Evolutionary conservation across 2,888 invertebrate species (phyloP), one percentile per base, ranked within the genome.

Genomic region (Taphrorychus bicolor): DNA sequence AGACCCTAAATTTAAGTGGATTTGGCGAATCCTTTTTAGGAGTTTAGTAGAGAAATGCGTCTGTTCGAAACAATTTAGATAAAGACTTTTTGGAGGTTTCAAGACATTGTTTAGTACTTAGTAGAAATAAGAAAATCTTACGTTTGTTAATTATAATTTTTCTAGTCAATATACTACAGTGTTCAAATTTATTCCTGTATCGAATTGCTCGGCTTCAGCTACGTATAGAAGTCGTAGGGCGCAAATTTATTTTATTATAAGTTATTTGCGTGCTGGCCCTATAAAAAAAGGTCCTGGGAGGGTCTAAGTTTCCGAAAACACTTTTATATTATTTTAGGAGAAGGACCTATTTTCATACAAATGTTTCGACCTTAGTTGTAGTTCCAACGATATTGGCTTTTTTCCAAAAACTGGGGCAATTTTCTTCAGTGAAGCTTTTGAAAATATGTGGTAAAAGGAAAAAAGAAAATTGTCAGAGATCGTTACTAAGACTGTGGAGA

Each of bases 201-300:
- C n/a, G n/a, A 32, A 9, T 32, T 32, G 32, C 32, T 32, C 32
- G 32, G 11, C 9, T 32, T 11, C 11, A 9, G 32, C 11, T 9
- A 32, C 32, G n/a, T n/a, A 32, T 16, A 16, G 3, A n/a, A 45
- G 45, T 45, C 45, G 17, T 16, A n/a, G 45, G 45, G 5, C 17
- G 45, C n/a, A n/a, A 45, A 45, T 45, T 45, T 14, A 45, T 45
- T 45, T 45, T 45, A 45, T 45, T 45, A 45, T 45, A 45, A 45
- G 45, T 45, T 45, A 45, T 45, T 45, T 45, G 45, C 45, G 45
- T 45, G 45, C 45, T 32, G 32, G 32, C 45, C 45, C 16, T 45
- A 45, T 45, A 45, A 45, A 45, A n/a, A 45, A 45, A 16, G 45
- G 45, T 45, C 45, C 14, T 2, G 45, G 45, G 17, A 14, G 7